phyloP scores from a whole-genome alignment of 2,797 vertebrate species.

The Poeciliopsis infans region DNA sequence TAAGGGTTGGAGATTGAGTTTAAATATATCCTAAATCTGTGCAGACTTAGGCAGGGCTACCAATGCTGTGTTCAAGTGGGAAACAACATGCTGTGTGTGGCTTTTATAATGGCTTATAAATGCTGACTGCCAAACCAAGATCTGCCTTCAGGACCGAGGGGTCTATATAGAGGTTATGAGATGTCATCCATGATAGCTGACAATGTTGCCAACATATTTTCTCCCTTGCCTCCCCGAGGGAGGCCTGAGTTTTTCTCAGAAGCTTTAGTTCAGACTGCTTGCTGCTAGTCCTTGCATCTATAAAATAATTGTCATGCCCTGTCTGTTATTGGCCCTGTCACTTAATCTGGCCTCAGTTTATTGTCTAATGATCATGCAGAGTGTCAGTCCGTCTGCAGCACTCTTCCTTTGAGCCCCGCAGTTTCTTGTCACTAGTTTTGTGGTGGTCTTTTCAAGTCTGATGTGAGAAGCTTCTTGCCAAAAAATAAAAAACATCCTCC shows the following conservation, averaged over 20 bases:
- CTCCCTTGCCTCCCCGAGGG: slow-evolving; percentile 18
- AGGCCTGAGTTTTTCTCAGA: slow-evolving; percentile 31
- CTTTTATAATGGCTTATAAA: slow-evolving; percentile 39
- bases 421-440: slow-evolving; percentile 18
- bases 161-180: slow-evolving; percentile 41
- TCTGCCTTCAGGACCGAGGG: slow-evolving; percentile 28
- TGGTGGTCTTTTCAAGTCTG: slow-evolving; percentile 27
- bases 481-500: neutral
- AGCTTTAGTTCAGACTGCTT: slow-evolving; percentile 50
- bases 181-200: slow-evolving; percentile 54
- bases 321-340: slow-evolving; percentile 28
- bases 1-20: neutral
- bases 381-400: slow-evolving; percentile 41
- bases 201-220: slow-evolving; percentile 57
- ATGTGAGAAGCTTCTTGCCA: slow-evolving; percentile 21
- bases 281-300: slow-evolving; percentile 48
- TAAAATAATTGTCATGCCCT: slow-evolving; percentile 52
- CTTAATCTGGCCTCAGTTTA: slow-evolving; percentile 35
- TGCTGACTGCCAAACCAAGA: slow-evolving; percentile 25
- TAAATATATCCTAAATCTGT: neutral
- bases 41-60: neutral
- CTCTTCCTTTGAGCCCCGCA: slow-evolving; percentile 26
- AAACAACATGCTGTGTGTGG: slow-evolving; percentile 15
- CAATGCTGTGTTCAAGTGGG: neutral
- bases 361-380: slow-evolving; percentile 48